Evolutionary conservation across 1,140 invertebrate genomes (phyloP), one percentile per base, ranked within the genome.

Genomic region (Linepithema humile): DNA sequence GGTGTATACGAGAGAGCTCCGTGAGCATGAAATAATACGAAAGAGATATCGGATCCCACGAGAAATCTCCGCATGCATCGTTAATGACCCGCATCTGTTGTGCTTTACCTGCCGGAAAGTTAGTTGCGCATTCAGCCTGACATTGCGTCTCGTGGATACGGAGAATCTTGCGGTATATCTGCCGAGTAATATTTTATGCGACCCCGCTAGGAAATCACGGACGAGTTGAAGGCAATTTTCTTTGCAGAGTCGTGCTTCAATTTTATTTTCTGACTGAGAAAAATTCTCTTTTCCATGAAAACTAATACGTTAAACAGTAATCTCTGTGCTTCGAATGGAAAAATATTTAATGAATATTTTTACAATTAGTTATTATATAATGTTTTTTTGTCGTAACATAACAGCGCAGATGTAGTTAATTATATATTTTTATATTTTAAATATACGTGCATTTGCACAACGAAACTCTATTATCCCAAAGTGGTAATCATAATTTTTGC

Each of bases 181-280:
- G 9, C 78, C 67, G 69, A 77, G 84, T 73, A 75, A 59, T 70
- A 70, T 60, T 55, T 23, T 67, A 69, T 73, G 67, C 57, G 62
- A 65, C 73, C 60, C 78, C 87, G 40, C 78, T 83, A 89, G 87
- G 87, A 89, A 89, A 88, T 89, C 84, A 83, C 69, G 64, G 67
- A 60, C 86, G 43, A 64, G 83, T 65, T 59, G 70, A 72, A 35
- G 40, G 78, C 53, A 48, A 85, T 83, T 82, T 85, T 72, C 62
- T 55, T 65, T 38, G 20, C 26, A 48, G 23, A 55, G 48, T 20
- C 53, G 45, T 32, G 17, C 64, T 43, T 38, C 32, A 55, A 78
- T 78, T 78, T 78, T 78, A 69, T 69, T 78, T 78, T 4, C 48
- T 40, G 35, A 32, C 38, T 53, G 48, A 55, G 23, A 45, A 29